Evolutionary conservation across 2,797 vertebrate genomes (phyloP), one percentile per base, ranked within the genome.

Genomic region (Apodemus agrarius): DNA sequence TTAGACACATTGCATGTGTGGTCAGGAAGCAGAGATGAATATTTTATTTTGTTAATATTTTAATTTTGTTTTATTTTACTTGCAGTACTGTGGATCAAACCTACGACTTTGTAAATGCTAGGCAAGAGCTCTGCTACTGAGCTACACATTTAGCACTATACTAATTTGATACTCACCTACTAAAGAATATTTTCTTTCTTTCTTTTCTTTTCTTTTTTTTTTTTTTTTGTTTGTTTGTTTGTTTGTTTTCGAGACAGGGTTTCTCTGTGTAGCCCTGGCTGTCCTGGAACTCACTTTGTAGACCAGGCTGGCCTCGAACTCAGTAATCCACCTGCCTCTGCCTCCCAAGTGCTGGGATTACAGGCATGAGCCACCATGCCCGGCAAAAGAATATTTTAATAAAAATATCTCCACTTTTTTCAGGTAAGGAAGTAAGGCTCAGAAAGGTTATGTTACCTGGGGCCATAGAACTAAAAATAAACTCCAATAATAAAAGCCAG

Each of bases 371-470:
- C 43, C 43, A 43, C 43, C 43, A 43, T 6, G 43, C 43, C 43
- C n/a, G n/a, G n/a, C n/a, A n/a, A n/a, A n/a, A n/a, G n/a, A n/a
- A n/a, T n/a, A n/a, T n/a, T n/a, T n/a, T n/a, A 79, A 78, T 49
- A 89, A 79, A 16, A 63, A 83, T 24, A 69, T 76, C 67, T 93
- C 43, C 54, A 72, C 61, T 94, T 40, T 74, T 63, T 63, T 92
- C 85, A 93, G 52, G 59, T 59, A 65, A 84, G 21, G 34, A 95
- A 91, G 74, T 34, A 81, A 92, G 46, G 49, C 37, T 90, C 92
- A 59, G 57, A 63, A 89, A 52, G 57, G 19, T 75, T 88, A 85
- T 34, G 65, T 67, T 93, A 34, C 4, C 89, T 59, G 54, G 59
- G 63, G 6, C 10, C 65, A 52, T 16, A 65, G 8, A 88, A 11